These are phyloP conservation scores for Verasper variegatus DNA, from an alignment of 2,113 vertebrate species.

Conservation along the genomic window DNA sequence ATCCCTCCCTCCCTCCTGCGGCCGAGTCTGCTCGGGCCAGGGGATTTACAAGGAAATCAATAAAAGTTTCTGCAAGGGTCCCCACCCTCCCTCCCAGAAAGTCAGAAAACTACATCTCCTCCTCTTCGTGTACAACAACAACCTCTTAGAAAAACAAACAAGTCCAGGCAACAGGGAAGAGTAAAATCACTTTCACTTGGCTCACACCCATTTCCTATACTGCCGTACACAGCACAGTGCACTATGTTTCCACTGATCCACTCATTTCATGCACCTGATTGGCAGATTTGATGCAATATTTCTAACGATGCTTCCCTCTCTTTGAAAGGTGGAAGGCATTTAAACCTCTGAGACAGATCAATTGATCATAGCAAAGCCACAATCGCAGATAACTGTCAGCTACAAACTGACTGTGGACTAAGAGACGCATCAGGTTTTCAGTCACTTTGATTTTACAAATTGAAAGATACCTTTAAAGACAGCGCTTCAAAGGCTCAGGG, in stretches of 20 bases:
- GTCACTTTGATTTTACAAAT: slow-evolving; percentile 76
- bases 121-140: slow-evolving; percentile 49
- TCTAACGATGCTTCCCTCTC: slow-evolving; percentile 32
- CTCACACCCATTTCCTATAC: slow-evolving; percentile 3
- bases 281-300: slow-evolving; percentile 23
- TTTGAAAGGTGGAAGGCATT: slow-evolving; percentile 52
- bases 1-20: slow-evolving; percentile 38
- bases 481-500: slow-evolving; percentile 63
- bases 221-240: not conserved
- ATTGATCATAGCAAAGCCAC: slow-evolving; percentile 65
- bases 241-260: not conserved
- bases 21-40: slow-evolving; percentile 50
- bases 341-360: slow-evolving; percentile 62
- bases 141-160: slow-evolving; percentile 59
- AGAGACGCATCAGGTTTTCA: slow-evolving; percentile 59
- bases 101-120: slow-evolving; percentile 65
- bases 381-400: slow-evolving; percentile 71
- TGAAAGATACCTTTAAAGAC: slow-evolving; percentile 78
- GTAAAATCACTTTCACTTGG: slow-evolving; percentile 37
- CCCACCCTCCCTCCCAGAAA: slow-evolving; percentile 37
- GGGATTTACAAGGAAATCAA: slow-evolving; percentile 77
- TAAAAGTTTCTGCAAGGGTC: slow-evolving; percentile 63
- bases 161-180: slow-evolving; percentile 33
- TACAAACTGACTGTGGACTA: slow-evolving; percentile 61
- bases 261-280: slow-evolving; percentile 23